Evolutionary conservation across 2,113 vertebrate genomes (phyloP), one percentile per base, ranked within the genome.

Genomic region (Coregonus clupeaformis): DNA sequence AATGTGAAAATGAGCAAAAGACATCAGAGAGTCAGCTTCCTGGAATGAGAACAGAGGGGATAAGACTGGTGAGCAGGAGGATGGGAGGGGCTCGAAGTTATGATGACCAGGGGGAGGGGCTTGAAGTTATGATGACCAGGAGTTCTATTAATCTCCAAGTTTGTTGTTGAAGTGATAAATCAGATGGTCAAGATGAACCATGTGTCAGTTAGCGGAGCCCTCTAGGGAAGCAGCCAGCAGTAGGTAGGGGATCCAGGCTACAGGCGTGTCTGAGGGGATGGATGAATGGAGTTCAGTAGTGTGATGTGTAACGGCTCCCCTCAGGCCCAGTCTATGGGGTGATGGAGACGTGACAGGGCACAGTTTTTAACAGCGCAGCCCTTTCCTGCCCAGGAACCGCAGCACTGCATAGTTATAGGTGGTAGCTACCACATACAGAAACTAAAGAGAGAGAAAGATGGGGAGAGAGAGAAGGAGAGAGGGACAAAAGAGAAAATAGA

Each of bases 371-470:
- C 96, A 97, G 90, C 95, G 95, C 62, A 94, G 82, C n/a, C 93
- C 93, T 92, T 97, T 97, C 90, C 96, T 94, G 87, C 98, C 96
- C 90, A 98, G 95, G 91, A 99, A 97, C 90, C 93, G 94, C 90
- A 98, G 92, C 77, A 99, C 94, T 2, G 97, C 98, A 0, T 97
- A 99, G 93, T 99, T 99, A 93, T 98, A 99, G 90, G 98, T 97
- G 84, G 96, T 92, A 1, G 97, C 94, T 9, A 96, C 93, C 85
- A 98, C 94, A 83, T 95, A 99, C 80, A 98, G 91, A 85, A 99
- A 90, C 98, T 99, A 91, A 11, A 60, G 24, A 55, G 16, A 73
- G 12, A 36, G 27, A 55, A 0, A 5, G 6, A 47, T 12, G 68
- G 36, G 2, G 36, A 66, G 24, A 65, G 5, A 65, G 5, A 55